Percentiles rank a stretch among this genome's conserved stretches.
Conservation (phyloP, 2,888 invertebrate genomes). For the Pimpla rufipes region DNA sequence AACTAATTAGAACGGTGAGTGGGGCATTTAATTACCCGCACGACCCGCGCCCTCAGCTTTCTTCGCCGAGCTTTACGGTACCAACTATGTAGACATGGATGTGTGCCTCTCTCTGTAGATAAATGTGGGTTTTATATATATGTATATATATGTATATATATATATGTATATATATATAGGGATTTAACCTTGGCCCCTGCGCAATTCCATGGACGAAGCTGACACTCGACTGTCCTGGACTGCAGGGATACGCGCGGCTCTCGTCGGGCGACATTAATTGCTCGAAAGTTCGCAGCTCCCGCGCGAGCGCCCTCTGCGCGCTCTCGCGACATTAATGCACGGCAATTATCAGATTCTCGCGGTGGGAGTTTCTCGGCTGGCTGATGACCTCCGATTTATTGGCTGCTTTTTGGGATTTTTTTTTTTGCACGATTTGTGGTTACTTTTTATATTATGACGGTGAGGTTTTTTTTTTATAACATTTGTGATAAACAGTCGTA, state of each 20-base stretch:
- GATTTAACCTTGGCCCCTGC: constrained; percentile 33
- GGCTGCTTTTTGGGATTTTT: not conserved
- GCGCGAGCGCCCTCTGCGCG: too few species aligned
- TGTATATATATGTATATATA: constrained; percentile 3
- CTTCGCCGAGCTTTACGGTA: constrained; percentile 16
- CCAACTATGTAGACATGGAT: not conserved
- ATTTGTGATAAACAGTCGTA: too few species aligned
- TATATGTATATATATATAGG: not conserved
- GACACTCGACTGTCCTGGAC: not conserved
- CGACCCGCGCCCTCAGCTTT: constrained; percentile 20
- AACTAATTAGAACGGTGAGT: constrained; percentile 52
- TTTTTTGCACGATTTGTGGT: too few species aligned
- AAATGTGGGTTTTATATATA: too few species aligned
- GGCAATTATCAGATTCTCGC: not conserved
- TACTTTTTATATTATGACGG: too few species aligned
- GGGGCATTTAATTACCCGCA: constrained; percentile 56
- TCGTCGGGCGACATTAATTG: not conserved
- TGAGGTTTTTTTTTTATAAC: too few species aligned
- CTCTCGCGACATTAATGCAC: not conserved
- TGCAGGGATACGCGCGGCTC: not conserved
- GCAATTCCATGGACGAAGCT: not conserved
- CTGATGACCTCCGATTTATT: not conserved
- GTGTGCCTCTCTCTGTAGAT: too few species aligned
- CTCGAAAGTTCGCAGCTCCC: not conserved
- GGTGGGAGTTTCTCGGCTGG: not conserved